Conservation (phyloP, 2,113 vertebrate genomes). For the Potamarius usumacintae region DNA sequence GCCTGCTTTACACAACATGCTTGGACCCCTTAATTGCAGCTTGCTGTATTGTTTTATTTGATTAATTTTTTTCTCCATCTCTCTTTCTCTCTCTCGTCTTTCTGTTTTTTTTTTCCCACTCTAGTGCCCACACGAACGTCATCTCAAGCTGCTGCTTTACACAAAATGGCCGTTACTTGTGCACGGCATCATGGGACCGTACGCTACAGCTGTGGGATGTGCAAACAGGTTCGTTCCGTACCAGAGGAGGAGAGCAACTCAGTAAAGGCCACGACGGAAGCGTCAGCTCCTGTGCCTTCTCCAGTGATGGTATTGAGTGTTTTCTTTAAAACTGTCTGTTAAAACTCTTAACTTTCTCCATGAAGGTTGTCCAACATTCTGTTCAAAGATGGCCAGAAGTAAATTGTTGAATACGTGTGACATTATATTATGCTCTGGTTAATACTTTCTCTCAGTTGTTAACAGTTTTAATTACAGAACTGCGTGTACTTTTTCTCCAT, state of each 20-base stretch:
- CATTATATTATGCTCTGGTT: neutral
- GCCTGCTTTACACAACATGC: no score
- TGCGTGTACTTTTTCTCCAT: neutral
- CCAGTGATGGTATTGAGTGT: conserved; percentile 65
- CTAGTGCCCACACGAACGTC: conserved; percentile 72
- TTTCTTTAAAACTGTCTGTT: neutral
- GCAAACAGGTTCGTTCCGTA: conserved; percentile 66
- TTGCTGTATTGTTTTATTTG: neutral
- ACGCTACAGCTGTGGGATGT: conserved; percentile 77
- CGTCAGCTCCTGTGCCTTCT: conserved; percentile 75
- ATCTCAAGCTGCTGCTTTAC: conserved; percentile 79
- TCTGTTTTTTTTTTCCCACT: neutral
- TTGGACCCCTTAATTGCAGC: neutral
- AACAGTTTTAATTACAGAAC: neutral
- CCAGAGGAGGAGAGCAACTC: conserved; percentile 61
- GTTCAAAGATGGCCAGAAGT: neutral
- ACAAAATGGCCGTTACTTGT: conserved; percentile 70
- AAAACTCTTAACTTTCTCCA: neutral
- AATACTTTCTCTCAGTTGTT: neutral
- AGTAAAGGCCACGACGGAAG: conserved; percentile 67
- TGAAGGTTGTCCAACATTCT: neutral
- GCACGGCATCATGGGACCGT: conserved; percentile 80
- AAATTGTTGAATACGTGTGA: neutral
- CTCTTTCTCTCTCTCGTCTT: neutral
- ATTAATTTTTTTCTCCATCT: neutral